Conservation (phyloP, 2,113 vertebrate genomes). For the Alces alces region DNA sequence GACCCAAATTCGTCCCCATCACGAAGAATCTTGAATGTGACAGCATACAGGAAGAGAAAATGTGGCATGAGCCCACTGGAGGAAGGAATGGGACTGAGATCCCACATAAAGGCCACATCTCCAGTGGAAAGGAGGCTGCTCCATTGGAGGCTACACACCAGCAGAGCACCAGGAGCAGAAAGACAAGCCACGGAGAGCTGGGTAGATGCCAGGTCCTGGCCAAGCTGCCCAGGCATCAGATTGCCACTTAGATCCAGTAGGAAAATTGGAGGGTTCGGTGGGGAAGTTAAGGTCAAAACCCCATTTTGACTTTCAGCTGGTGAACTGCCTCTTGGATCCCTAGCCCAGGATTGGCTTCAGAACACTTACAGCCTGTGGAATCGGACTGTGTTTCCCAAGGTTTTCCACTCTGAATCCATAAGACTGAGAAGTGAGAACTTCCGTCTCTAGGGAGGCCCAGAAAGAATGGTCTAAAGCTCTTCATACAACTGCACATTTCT, state of each 20-base stretch:
- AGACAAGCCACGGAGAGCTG: not conserved
- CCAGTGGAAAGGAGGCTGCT: not conserved
- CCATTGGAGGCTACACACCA: not conserved
- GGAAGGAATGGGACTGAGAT: not conserved
- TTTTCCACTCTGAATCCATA: not conserved
- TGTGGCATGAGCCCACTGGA: rapidly evolving
- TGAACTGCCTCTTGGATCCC: not conserved
- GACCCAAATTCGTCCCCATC: not conserved
- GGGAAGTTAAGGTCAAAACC: not conserved
- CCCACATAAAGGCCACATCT: not conserved
- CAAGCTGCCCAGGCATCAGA: not conserved
- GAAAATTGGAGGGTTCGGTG: not conserved
- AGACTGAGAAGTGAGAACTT: not conserved
- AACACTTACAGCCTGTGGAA: not conserved
- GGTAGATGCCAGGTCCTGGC: not conserved
- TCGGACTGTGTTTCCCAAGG: not conserved
- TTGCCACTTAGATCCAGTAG: not conserved
- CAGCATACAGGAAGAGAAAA: not conserved
- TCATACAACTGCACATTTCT: not conserved
- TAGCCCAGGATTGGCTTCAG: not conserved
- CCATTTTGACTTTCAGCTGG: not conserved
- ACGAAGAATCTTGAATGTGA: not conserved
- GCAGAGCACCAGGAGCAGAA: not conserved
- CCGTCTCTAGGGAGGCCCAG: not conserved
- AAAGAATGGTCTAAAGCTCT: not conserved